A percentile compares a stretch with the other conserved stretches of the same genome.
Evolutionary conservation across 2,113 vertebrate species (phyloP).

Genomic region (Peromyscus polionotus): DNA sequence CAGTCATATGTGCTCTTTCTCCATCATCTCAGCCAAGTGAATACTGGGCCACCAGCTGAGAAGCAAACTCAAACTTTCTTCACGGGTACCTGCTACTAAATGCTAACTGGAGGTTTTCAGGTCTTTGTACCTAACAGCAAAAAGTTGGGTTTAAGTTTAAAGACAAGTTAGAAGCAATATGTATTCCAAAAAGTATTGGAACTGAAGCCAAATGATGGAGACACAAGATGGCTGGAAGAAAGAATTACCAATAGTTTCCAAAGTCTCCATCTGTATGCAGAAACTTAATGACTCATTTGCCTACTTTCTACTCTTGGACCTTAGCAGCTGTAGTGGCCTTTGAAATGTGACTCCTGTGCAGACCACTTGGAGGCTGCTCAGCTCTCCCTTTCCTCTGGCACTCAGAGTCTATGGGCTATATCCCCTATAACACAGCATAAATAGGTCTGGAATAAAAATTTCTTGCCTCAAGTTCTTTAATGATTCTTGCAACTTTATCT

Average conservation of each 20-base stretch:
- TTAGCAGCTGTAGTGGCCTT: not conserved
- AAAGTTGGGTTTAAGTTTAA: constrained; percentile 21
- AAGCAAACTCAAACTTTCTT: constrained; percentile 3
- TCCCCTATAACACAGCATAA: not conserved
- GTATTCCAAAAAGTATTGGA: not conserved
- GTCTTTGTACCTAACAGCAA: not conserved
- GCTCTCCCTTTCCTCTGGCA: not conserved
- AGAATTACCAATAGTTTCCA: not conserved
- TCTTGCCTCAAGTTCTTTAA: not conserved
- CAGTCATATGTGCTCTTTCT: not conserved
- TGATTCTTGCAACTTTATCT: not conserved
- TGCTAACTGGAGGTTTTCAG: not conserved
- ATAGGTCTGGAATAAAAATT: not conserved
- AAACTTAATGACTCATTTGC: not conserved
- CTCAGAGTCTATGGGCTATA: not conserved
- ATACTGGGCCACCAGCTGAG: not conserved
- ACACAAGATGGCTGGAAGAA: not conserved
- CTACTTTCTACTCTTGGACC: not conserved
- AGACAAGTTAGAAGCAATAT: not conserved
- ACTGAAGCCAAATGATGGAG: not conserved
- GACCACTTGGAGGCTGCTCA: not conserved
- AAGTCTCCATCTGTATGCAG: not conserved
- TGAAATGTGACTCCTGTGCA: not conserved
- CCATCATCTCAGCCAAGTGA: not conserved
- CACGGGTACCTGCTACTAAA: constrained; percentile 12